Conservation (phyloP, 1,140 invertebrate species). For the Meloidogyne floridensis region DNA sequence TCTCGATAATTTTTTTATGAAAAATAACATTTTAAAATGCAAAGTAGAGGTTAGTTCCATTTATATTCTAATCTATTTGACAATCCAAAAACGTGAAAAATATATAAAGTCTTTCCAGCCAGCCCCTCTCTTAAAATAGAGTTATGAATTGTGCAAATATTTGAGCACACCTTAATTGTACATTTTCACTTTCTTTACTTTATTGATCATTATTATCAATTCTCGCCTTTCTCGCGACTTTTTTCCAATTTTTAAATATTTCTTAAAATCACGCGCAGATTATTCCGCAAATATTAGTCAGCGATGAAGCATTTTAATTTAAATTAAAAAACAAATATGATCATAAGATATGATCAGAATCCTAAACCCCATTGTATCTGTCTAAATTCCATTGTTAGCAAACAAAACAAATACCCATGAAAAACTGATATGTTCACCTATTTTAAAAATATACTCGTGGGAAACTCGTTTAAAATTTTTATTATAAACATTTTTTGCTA, state of each 20-base stretch:
- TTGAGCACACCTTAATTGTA: slow-evolving; percentile 13
- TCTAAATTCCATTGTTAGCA: too few species aligned
- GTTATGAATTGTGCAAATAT: slow-evolving; percentile 2
- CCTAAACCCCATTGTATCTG: too few species aligned
- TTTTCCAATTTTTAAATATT: neutral
- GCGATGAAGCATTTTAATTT: too few species aligned
- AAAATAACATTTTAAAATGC: too few species aligned
- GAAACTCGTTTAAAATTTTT: neutral
- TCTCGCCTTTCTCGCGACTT: slow-evolving; percentile 6
- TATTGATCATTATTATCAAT: slow-evolving; percentile 17
- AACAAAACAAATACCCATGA: too few species aligned
- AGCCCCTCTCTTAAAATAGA: neutral
- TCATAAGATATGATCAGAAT: too few species aligned
- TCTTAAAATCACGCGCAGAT: neutral
- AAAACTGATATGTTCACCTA: neutral
- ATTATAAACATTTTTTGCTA: too few species aligned
- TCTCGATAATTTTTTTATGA: too few species aligned
- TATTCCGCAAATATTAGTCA: neutral
- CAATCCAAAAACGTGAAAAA: neutral
- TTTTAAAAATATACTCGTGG: neutral
- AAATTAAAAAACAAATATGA: too few species aligned
- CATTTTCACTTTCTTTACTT: slow-evolving; percentile 9
- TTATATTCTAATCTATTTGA: too few species aligned
- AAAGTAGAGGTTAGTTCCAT: too few species aligned
- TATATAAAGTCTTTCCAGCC: neutral